These are phyloP conservation scores for Thalassoma bifasciatum DNA, from an alignment of 2,113 vertebrate species.

Conservation along the genomic window DNA sequence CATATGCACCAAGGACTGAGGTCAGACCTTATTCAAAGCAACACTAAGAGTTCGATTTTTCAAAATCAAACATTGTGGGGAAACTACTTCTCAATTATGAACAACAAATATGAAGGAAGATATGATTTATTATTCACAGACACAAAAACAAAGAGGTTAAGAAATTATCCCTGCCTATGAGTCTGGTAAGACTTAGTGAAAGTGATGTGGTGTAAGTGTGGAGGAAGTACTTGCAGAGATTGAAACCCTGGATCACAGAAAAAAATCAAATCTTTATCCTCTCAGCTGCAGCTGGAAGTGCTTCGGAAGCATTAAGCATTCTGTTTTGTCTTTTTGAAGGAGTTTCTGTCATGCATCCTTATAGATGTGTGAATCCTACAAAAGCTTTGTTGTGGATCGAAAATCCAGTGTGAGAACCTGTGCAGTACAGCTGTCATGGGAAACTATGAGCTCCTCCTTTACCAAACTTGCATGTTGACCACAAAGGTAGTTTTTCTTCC, in stretches of 20 bases:
- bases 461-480: slow-evolving; percentile 36
- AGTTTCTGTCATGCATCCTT: not conserved
- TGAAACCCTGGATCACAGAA: slow-evolving; percentile 73
- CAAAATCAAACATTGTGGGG: slow-evolving; percentile 28
- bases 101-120: not conserved
- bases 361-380: not conserved
- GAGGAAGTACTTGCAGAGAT: slow-evolving; percentile 73
- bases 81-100: not conserved
- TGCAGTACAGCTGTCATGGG: slow-evolving; percentile 21
- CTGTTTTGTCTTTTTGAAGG: not conserved
- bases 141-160: not conserved
- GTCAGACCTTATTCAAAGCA: not conserved
- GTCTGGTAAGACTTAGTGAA: slow-evolving; percentile 65
- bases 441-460: slow-evolving; percentile 37
- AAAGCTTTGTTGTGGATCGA: not conserved
- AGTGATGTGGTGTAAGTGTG: slow-evolving; percentile 76
- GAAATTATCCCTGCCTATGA: slow-evolving; percentile 43
- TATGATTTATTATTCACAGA: slow-evolving; percentile 1
- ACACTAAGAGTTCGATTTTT: not conserved
- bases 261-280: slow-evolving; percentile 39
- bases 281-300: slow-evolving; percentile 3
- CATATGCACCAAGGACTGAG: not conserved
- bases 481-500: slow-evolving; percentile 76
- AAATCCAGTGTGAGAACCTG: not conserved
- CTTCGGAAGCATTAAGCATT: not conserved